These are phyloP conservation scores for Callimorpha dominula DNA, from an alignment of 2,888 invertebrate species.

Conservation along the genomic window DNA sequence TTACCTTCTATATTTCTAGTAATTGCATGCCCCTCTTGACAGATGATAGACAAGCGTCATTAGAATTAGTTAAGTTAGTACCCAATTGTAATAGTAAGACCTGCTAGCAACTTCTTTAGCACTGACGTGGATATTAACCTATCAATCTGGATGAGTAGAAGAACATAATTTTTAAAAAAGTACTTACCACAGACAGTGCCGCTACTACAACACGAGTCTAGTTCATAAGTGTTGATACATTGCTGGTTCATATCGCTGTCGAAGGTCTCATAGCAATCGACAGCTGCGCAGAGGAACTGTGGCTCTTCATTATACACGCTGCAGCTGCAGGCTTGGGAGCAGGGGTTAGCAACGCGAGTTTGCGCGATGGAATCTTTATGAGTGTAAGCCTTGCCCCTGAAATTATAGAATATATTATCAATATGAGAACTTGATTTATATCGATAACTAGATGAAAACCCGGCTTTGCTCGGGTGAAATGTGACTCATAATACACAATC, in stretches of 20 bases:
- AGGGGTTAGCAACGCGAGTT: conserved; percentile 69
- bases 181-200: conserved; percentile 76
- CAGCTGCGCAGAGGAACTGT: conserved; percentile 75
- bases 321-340: conserved; percentile 77
- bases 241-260: conserved; percentile 67
- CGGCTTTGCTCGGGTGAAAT: too few relatives aligned
- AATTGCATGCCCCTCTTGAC: too few relatives aligned
- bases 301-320: conserved; percentile 58
- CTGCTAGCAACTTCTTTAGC: too few relatives aligned
- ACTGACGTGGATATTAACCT: too few relatives aligned
- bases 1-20: too few relatives aligned
- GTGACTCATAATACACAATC: too few relatives aligned
- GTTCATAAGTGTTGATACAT: conserved; percentile 72
- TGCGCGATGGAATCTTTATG: conserved; percentile 69
- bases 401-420: conserved; percentile 40
- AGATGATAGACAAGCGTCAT: too few relatives aligned
- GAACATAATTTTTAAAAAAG: neutral
- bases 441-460: too few relatives aligned
- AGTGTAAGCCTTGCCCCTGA: conserved; percentile 72
- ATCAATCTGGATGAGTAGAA: neutral
- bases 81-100: too few relatives aligned
- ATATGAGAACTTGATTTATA: neutral
- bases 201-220: conserved; percentile 77
- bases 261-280: conserved; percentile 78
- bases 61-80: too few relatives aligned